Evolutionary conservation across 2,888 invertebrate genomes (phyloP).

Genomic region (Tuberolachnus salignus): DNA sequence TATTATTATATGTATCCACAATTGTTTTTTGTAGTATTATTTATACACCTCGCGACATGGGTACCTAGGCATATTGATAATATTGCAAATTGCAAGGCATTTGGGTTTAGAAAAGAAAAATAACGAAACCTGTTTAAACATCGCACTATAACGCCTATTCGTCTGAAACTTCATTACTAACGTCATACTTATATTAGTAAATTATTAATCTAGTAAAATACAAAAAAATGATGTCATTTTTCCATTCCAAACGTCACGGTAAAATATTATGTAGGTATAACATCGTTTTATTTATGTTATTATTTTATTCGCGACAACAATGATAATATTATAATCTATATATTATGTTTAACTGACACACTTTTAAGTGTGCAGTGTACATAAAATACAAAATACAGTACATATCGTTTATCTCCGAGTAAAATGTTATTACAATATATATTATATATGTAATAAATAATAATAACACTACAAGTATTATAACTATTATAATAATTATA

Average conservation of each 20-base stretch:
- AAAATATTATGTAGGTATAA: neutral
- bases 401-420: no score
- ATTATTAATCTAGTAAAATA: slow-evolving; percentile 12
- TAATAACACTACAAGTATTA: no score
- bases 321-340: neutral
- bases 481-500: no score
- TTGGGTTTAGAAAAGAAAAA: no score
- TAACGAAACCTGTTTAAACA: slow-evolving; percentile 11
- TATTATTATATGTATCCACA: no score
- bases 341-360: neutral
- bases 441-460: no score
- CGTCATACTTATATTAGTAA: neutral
- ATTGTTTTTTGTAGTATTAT: no score
- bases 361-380: neutral
- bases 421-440: no score
- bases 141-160: no score
- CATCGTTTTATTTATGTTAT: neutral
- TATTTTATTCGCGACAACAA: slow-evolving; percentile 8
- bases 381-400: neutral
- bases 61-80: no score
- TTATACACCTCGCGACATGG: no score
- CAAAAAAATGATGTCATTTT: slow-evolving; percentile 39
- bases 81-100: no score
- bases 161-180: neutral
- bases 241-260: neutral